Conservation (phyloP, 2,113 vertebrate genomes). For the Nanorana parkeri region DNA sequence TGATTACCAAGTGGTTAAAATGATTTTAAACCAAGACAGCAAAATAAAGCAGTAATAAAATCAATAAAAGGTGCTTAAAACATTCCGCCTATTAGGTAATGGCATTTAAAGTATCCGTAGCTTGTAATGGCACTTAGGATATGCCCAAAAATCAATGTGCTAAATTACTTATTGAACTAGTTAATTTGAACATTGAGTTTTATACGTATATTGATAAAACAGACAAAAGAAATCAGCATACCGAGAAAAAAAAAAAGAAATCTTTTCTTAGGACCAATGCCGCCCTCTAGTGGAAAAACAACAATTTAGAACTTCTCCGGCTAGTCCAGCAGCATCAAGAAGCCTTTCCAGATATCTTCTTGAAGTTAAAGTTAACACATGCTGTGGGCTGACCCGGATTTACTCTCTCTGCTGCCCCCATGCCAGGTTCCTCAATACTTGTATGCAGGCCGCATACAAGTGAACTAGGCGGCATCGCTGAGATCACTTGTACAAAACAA, state of each 20-base stretch:
- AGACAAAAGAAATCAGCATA: constrained; percentile 62
- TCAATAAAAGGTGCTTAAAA: constrained; percentile 88
- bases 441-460: too few relatives aligned
- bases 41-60: constrained; percentile 88
- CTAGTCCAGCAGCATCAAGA: too few relatives aligned
- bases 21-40: constrained; percentile 87
- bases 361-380: too few relatives aligned
- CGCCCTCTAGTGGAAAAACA: constrained; percentile 75
- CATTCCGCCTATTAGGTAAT: constrained; percentile 86
- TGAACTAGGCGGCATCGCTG: too few relatives aligned
- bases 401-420: too few relatives aligned
- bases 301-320: too few relatives aligned
- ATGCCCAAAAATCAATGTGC: constrained; percentile 84
- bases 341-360: too few relatives aligned
- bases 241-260: not conserved
- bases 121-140: constrained; percentile 86
- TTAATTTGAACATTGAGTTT: constrained; percentile 85
- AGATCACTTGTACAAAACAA: too few relatives aligned
- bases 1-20: constrained; percentile 84
- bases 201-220: constrained; percentile 83
- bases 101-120: constrained; percentile 88
- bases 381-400: too few relatives aligned
- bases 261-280: constrained; percentile 65
- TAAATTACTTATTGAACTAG: constrained; percentile 89
- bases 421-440: too few relatives aligned